Percentiles rank a stretch among this genome's conserved stretches.
Evolutionary conservation across 2,797 vertebrate species (phyloP).

Genomic region (Rachycentron canadum): DNA sequence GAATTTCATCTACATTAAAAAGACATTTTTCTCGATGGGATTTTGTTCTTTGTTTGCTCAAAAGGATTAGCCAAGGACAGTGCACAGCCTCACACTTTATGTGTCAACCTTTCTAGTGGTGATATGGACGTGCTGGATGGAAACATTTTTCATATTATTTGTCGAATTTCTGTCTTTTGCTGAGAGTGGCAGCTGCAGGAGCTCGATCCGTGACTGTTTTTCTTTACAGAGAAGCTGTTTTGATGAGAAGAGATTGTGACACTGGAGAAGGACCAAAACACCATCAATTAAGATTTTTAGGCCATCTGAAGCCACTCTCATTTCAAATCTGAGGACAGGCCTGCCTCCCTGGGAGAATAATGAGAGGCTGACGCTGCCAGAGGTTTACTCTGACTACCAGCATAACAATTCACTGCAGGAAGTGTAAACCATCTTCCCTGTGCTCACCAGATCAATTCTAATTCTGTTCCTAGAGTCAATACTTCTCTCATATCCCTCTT

Average conservation of each 20-base stretch:
- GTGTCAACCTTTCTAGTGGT: constrained; percentile 16
- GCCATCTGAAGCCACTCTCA: constrained; percentile 41
- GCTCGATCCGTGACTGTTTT: constrained; percentile 4
- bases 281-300: constrained; percentile 48
- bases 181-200: constrained; percentile 14
- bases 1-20: constrained; percentile 10
- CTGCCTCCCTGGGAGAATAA: constrained; percentile 51
- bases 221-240: constrained; percentile 21
- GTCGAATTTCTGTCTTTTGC: constrained; percentile 11
- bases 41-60: constrained; percentile 12
- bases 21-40: neutral
- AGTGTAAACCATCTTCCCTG: constrained; percentile 58
- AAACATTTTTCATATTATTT: constrained; percentile 32
- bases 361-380: constrained; percentile 43
- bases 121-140: constrained; percentile 8
- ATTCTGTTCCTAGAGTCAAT: constrained; percentile 62
- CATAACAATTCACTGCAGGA: constrained; percentile 54
- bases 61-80: constrained; percentile 19
- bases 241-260: constrained; percentile 40
- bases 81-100: constrained; percentile 7
- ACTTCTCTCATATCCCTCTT: constrained; percentile 38
- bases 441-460: constrained; percentile 64
- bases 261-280: constrained; percentile 28
- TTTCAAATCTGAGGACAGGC: constrained; percentile 25
- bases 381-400: constrained; percentile 37